Base-by-base conservation (phyloP, 2,113 vertebrate genomes). In the Neolamprologus variostigma region DNA sequence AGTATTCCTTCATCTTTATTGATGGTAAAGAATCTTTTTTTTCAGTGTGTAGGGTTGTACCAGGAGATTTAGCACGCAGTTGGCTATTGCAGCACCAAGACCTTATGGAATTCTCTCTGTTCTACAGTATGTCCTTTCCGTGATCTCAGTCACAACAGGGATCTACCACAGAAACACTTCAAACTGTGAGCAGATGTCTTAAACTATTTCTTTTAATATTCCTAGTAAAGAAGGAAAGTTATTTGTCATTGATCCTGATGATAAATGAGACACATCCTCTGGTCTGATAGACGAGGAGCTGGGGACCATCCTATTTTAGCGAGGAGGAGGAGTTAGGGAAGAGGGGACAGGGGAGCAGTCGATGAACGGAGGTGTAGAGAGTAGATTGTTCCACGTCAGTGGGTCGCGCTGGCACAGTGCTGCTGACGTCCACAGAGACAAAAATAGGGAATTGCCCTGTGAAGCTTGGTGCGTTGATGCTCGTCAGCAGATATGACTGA, bases 361-460 rank as follows among this genome's bases (percentile, higher is more conserved):
- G 59, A 88, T 83, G 80, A 85, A 83, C 45, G 37, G 84, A 82
- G 87, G 85, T 53, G 81, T 71, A 78, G 73, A 89, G 81, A 82
- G 84, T 78, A 90, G 83, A 89, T 83, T 71, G 87, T 93, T 95
- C 89, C 91, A 91, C 94, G 93, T 95, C 92, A 94, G 81, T 90
- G 89, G 91, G 82, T 85, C 68, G 81, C 61, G 6, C 83, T 80
- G 89, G 50, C 89, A 71, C 89, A 19, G 23, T 11, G 89, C 89
- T 91, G 87, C 93, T 94, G 93, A 94, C 92, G 91, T 93, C 94
- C 90, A 81, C 66, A 5, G 90, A 87, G 94, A 94, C 92, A 73
- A 85, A 94, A 94, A 95, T 91, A 94, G 91, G 88, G 90, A 93
- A 81, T 31, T 23, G 89, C 51, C 86, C 91, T 88, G 86, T 84